Evolutionary conservation across 2,888 invertebrate genomes (phyloP).

Genomic region (Smittia aterrima): DNA sequence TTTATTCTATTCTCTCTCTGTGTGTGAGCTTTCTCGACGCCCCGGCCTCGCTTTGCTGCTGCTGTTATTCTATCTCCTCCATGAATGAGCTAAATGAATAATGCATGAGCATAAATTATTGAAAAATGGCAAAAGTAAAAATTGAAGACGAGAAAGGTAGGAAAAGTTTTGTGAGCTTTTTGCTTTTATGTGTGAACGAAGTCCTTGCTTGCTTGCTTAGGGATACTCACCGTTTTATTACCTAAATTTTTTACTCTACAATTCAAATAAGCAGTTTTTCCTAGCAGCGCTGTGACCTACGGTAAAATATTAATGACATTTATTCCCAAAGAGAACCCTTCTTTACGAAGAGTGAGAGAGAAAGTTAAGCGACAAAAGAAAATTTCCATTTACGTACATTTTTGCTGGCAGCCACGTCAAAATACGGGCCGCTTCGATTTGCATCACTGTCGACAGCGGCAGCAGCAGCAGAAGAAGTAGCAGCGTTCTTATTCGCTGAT

Average conservation of each 20-base stretch:
- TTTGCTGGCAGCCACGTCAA: constrained; percentile 71
- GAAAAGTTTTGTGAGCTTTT: background rate
- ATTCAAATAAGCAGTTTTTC: constrained; percentile 85
- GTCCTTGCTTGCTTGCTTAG: background rate
- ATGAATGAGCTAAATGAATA: constrained; percentile 26
- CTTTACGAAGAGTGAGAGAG: background rate
- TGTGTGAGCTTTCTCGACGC: background rate
- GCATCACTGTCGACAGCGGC: constrained; percentile 15
- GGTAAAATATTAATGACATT: constrained; percentile 22
- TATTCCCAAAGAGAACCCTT: background rate
- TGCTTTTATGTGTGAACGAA: background rate
- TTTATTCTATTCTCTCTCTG: background rate
- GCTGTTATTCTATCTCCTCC: background rate
- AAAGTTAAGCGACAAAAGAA: too few relatives aligned
- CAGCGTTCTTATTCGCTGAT: constrained; percentile 18
- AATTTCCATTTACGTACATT: constrained; percentile 54
- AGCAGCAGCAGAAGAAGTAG: too few relatives aligned
- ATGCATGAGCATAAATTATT: constrained; percentile 40
- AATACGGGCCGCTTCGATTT: constrained; percentile 64
- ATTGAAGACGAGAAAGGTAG: constrained; percentile 22
- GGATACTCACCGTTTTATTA: constrained; percentile 78
- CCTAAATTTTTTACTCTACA: constrained; percentile 88
- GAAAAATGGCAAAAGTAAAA: constrained; percentile 31
- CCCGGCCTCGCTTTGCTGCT: background rate
- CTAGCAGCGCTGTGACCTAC: constrained; percentile 69